Conservation (phyloP, 2,888 invertebrate species). For the Gasteruption jaculator region DNA sequence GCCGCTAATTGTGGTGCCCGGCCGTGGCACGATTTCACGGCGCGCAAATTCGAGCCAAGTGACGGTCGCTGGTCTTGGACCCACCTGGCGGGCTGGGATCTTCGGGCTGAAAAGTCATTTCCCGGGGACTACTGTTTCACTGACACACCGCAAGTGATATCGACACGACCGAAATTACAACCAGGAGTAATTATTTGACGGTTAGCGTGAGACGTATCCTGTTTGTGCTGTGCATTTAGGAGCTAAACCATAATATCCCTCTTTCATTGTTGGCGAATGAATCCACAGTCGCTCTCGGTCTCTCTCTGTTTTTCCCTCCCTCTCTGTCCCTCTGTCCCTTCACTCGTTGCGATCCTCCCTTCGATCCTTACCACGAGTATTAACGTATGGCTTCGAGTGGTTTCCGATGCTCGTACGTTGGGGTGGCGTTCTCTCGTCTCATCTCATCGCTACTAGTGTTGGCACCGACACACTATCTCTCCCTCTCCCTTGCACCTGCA, state of each 20-base stretch:
- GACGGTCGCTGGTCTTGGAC: too few species aligned
- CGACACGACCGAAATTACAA: constrained; percentile 38
- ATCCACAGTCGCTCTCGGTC: constrained; percentile 16
- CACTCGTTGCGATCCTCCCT: constrained; percentile 1
- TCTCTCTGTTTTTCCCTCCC: constrained; percentile 4
- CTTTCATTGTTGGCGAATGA: too few species aligned
- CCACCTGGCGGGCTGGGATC: too few species aligned
- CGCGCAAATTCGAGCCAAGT: too few species aligned
- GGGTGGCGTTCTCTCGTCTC: constrained; percentile 29
- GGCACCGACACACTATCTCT: too few species aligned
- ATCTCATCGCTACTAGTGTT: constrained; percentile 29
- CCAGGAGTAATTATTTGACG: constrained; percentile 42
- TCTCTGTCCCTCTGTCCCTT: constrained; percentile 2
- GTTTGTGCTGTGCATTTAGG: too few species aligned
- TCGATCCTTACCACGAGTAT: constrained; percentile 35
- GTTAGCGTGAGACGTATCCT: constrained; percentile 24
- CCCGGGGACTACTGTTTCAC: too few species aligned
- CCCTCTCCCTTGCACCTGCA: too few species aligned
- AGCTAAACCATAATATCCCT: too few species aligned
- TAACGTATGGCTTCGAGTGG: constrained; percentile 42
- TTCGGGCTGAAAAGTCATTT: too few species aligned
- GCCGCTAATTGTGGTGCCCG: too few species aligned
- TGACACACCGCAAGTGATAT: constrained; percentile 39
- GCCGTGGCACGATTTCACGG: too few species aligned
- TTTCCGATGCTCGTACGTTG: constrained; percentile 31